Percentiles rank a stretch among this genome's conserved stretches.
phyloP scores from a whole-genome alignment of 1,140 invertebrate species.

The Bicyclus anynana region DNA sequence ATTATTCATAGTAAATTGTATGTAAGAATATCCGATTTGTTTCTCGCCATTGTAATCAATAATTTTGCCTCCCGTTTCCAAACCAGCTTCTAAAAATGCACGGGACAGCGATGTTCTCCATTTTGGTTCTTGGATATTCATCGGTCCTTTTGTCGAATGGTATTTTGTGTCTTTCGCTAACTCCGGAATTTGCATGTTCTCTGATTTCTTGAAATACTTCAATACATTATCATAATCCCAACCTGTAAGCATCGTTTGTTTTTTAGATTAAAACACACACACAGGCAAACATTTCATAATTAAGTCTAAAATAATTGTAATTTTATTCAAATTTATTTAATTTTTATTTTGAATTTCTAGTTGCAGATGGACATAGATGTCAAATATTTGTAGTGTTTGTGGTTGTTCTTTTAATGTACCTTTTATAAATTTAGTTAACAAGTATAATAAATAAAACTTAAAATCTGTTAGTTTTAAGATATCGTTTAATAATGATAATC shows the following conservation, averaged over 20 bases:
- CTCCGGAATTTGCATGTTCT: slow-evolving; percentile 65
- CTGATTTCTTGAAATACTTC: slow-evolving; percentile 87
- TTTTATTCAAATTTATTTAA: too few relatives aligned
- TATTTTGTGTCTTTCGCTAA: slow-evolving; percentile 36
- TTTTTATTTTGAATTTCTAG: too few relatives aligned
- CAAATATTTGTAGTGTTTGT: too few relatives aligned
- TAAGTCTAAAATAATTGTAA: too few relatives aligned
- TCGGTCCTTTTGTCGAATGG: slow-evolving; percentile 75
- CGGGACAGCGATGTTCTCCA: slow-evolving; percentile 80
- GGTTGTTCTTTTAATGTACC: too few relatives aligned
- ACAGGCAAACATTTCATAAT: too few relatives aligned
- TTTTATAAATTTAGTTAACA: too few relatives aligned
- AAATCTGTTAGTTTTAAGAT: too few relatives aligned
- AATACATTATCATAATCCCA: slow-evolving; percentile 82
- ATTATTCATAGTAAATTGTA: slow-evolving; percentile 79
- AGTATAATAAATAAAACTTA: too few relatives aligned
- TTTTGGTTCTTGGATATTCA: slow-evolving; percentile 80
- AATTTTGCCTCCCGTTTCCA: slow-evolving; percentile 83
- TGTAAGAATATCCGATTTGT: slow-evolving; percentile 71
- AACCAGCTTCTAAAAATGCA: slow-evolving; percentile 84
- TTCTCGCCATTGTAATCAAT: slow-evolving; percentile 76
- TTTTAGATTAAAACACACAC: slow-evolving; percentile 1
- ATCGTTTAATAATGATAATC: too few relatives aligned
- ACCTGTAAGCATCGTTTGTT: slow-evolving; percentile 25
- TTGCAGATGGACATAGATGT: too few relatives aligned